A percentile compares a stretch with the other conserved stretches of the same genome.
Conservation (phyloP, 2,113 vertebrate species). For the Hippocampus abdominalis region DNA sequence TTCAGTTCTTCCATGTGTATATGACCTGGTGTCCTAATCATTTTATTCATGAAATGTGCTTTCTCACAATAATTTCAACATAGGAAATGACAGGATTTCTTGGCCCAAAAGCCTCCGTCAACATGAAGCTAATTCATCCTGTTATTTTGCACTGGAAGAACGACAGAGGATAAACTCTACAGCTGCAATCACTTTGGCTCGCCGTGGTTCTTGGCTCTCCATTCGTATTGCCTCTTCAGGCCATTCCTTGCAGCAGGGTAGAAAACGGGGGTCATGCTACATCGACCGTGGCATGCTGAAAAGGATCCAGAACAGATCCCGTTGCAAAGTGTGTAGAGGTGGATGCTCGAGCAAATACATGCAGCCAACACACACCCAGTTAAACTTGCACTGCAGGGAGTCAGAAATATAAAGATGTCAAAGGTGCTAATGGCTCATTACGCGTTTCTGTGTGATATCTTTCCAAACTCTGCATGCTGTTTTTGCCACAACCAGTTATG, state of each 20-base stretch:
- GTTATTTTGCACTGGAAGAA: conserved; percentile 12
- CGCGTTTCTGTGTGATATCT: not conserved
- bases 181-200: conserved; percentile 17
- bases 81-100: conserved; percentile 17
- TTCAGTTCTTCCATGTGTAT: not conserved
- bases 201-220: conserved; percentile 15
- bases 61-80: conserved; percentile 16
- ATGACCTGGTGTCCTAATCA: not conserved
- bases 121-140: conserved; percentile 32
- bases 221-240: conserved; percentile 16
- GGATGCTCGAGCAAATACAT: conserved; percentile 7
- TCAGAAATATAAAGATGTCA: conserved; percentile 4
- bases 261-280: conserved; percentile 19
- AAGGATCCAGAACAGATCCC: conserved; percentile 36
- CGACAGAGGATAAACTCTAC: conserved; percentile 5
- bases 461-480: not conserved
- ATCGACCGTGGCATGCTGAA: conserved; percentile 30
- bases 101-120: conserved; percentile 15
- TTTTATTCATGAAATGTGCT: not conserved
- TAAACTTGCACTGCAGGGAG: conserved; percentile 11
- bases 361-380: not conserved
- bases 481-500: conserved; percentile 29
- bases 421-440: not conserved
- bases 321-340: conserved; percentile 18
- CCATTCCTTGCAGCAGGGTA: conserved; percentile 15